Conservation (phyloP, 2,113 vertebrate genomes). For the Phalacrocorax carbo region DNA sequence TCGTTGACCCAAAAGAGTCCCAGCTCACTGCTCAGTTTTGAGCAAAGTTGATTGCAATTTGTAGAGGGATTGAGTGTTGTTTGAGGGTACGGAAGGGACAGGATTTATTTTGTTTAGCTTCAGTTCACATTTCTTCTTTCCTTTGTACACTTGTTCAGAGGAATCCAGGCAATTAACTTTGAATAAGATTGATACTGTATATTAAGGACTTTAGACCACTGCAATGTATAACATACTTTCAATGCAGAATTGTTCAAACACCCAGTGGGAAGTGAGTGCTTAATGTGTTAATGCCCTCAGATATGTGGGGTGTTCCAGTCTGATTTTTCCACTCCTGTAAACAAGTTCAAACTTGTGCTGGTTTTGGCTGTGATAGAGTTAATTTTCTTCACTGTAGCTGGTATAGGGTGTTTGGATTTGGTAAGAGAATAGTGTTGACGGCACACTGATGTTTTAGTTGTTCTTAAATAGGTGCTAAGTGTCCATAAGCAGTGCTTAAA, state of each 20-base stretch:
- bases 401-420: too few species aligned
- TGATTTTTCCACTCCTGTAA: neutral
- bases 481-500: too few species aligned
- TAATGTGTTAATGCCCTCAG: neutral
- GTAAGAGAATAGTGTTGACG: too few species aligned
- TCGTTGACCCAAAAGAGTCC: neutral
- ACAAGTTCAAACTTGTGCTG: neutral
- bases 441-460: too few species aligned
- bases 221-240: neutral
- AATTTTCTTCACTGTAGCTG: too few species aligned
- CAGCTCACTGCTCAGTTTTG: neutral
- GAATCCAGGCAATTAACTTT: neutral
- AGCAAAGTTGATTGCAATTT: neutral
- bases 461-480: too few species aligned
- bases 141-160: neutral
- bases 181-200: neutral
- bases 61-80: neutral
- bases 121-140: neutral
- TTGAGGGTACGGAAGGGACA: neutral
- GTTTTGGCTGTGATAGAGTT: too few species aligned
- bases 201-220: neutral
- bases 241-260: neutral
- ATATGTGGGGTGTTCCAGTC: neutral
- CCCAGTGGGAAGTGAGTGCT: neutral
- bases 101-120: neutral